Evolutionary conservation across 2,888 invertebrate genomes (phyloP), one percentile per base, ranked within the genome.

Genomic region (Catonia carolina): DNA sequence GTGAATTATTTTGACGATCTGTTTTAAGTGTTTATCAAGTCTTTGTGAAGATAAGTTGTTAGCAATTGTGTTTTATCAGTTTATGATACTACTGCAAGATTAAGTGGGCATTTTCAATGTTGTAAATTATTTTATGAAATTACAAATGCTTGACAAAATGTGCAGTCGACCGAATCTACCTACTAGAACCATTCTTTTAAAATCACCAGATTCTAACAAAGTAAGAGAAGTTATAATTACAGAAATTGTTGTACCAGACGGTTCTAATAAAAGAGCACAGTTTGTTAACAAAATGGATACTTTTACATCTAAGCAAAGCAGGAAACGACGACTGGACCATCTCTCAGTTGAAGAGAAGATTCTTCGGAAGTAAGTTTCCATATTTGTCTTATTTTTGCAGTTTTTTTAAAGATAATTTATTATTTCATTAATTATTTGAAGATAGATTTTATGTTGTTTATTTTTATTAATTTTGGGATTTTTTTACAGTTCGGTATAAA

Each of bases 331-430:
- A 51, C 75, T 91, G 67, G 91, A 91, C 71, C 91, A 92, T 71
- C 73, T 91, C 41, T 77, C 87, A 58, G 86, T 87, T 84, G 91
- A 91, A 69, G 89, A 91, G 71, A 92, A 91, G 71, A 77, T 91
- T 67, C 86, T 89, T 72, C 78, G 91, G 70, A 90, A 90, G 90
- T 90, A 74, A 79, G 87, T 80, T n/a, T 33, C 4, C n/a, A n/a
- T n/a, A 10, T 33, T 33, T 10, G n/a, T 37, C 15, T 37, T 37
- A 37, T 3, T 37, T 37, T 3, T 15, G 37, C 37, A 3, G 15
- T 37, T 14, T 3, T 37, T n/a, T 33, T n/a, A n/a, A n/a, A n/a
- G n/a, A n/a, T n/a, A n/a, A n/a, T n/a, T n/a, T n/a, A n/a, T n/a
- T n/a, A n/a, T n/a, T n/a, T n/a, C n/a, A n/a, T n/a, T n/a, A n/a